Percentiles rank a stretch among this genome's conserved stretches.
Evolutionary conservation across 2,113 vertebrate species (phyloP).

Genomic region (Poeciliopsis turrubarensis): DNA sequence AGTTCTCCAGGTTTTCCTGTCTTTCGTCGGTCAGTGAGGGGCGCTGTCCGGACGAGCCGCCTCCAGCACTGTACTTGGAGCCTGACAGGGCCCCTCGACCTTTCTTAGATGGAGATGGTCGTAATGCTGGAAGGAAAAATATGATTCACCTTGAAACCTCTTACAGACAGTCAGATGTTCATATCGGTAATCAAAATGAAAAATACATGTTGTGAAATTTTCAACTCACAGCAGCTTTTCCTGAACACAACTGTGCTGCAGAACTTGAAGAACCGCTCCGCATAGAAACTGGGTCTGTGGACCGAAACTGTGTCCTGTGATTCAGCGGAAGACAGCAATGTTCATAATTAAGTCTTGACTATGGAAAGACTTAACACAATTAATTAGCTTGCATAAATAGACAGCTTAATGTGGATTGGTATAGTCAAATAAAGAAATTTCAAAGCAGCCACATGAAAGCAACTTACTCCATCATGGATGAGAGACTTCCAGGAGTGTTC

Average conservation of each 20-base stretch:
- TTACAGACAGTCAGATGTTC: not conserved
- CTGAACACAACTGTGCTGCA: slow-evolving; percentile 92
- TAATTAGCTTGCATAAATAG: not conserved
- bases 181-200: not conserved
- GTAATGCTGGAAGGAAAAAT: slow-evolving; percentile 82
- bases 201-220: not conserved
- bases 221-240: slow-evolving; percentile 93
- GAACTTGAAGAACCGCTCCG: slow-evolving; percentile 96
- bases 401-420: not conserved
- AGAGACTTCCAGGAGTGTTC: slow-evolving; percentile 99
- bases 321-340: not conserved
- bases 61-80: slow-evolving; percentile 81
- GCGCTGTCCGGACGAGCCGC: slow-evolving; percentile 84
- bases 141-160: not conserved
- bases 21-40: slow-evolving; percentile 85
- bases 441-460: slow-evolving; percentile 10
- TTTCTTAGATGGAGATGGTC: slow-evolving; percentile 94
- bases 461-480: slow-evolving; percentile 95
- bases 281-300: slow-evolving; percentile 95
- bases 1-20: slow-evolving; percentile 85
- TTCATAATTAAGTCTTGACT: not conserved
- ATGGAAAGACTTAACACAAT: not conserved
- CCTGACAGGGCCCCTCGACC: slow-evolving; percentile 85
- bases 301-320: slow-evolving; percentile 95
- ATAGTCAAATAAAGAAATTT: slow-evolving; percentile 10